Evolutionary conservation across 2,888 invertebrate genomes (phyloP), one percentile per base, ranked within the genome.

Genomic region (Dorcus parallelipipedus): DNA sequence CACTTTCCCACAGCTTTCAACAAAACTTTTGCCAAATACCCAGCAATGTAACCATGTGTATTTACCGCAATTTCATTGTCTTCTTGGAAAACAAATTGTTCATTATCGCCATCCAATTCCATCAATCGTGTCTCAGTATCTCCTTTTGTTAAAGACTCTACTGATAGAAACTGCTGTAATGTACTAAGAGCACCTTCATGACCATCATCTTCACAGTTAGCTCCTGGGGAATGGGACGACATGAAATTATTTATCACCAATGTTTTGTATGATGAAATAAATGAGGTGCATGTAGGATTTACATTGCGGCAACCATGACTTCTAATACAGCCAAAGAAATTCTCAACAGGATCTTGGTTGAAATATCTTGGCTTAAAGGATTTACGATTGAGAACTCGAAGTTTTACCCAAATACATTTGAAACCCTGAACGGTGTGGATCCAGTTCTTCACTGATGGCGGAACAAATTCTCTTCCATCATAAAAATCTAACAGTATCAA

Each of bases 261-360:
- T 0, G 57, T 52, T 60, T 66, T 67, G 40, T 56, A 64, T n/a
- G 63, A 58, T 8, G 52, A 4, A 3, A 43, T 49, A 56, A 66
- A 64, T 33, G 51, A 41, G 9, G 33, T 47, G 41, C 54, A 58
- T 0, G 60, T 60, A 8, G 65, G 65, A 50, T 64, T 64, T 3
- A 54, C 60, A 51, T 63, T 54, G 43, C 64, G 38, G 5, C 59
- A 20, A 7, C 63, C 65, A 43, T 67, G 66, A 41, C 59, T 61
- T 20, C 64, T 51, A 41, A 66, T 57, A 33, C 54, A 40, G 8
- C 60, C 63, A 54, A 67, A 67, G 51, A 63, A 64, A 51, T 62
- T 65, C 59, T 65, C 66, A 6, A 67, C 17, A 1, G 62, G 63
- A 53, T 68, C 67, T 52, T 65, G 64, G 42, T 66, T 66, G 0